phyloP scores from a whole-genome alignment of 2,113 vertebrate genomes.

The Hydrolagus affinis region DNA sequence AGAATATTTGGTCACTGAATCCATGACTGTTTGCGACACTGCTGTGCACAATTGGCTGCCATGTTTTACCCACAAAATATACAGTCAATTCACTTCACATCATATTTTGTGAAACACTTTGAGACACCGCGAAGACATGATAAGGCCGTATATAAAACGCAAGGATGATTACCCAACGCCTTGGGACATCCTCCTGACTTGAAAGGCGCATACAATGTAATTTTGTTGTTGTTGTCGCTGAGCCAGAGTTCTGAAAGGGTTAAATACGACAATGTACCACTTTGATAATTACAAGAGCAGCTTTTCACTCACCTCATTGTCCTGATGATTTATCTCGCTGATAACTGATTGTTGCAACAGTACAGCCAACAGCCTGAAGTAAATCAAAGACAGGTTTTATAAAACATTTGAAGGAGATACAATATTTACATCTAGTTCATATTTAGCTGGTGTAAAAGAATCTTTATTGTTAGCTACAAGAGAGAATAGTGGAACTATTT shows the following conservation, averaged over 20 bases:
- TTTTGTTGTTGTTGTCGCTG: no score
- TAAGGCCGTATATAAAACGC: no score
- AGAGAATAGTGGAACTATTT: not conserved
- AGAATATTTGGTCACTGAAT: no score
- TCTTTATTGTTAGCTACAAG: not conserved
- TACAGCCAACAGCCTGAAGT: constrained; percentile 65
- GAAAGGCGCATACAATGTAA: no score
- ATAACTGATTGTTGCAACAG: constrained; percentile 71
- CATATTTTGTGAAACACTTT: no score
- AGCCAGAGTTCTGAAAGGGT: not conserved
- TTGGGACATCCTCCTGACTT: no score
- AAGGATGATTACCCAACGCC: no score
- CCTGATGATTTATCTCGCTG: constrained; percentile 78
- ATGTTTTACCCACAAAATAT: no score
- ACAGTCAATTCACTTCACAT: no score
- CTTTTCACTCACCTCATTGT: constrained; percentile 66
- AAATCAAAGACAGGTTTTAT: constrained; percentile 35
- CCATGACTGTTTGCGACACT: no score
- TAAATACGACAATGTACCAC: not conserved
- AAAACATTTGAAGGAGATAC: not conserved
- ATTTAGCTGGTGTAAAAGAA: not conserved
- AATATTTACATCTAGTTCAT: not conserved
- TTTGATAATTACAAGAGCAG: not conserved
- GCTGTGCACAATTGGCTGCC: no score
- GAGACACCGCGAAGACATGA: no score